Base-by-base conservation (phyloP, 2,888 invertebrate species). In the Spilosoma lubricipeda region DNA sequence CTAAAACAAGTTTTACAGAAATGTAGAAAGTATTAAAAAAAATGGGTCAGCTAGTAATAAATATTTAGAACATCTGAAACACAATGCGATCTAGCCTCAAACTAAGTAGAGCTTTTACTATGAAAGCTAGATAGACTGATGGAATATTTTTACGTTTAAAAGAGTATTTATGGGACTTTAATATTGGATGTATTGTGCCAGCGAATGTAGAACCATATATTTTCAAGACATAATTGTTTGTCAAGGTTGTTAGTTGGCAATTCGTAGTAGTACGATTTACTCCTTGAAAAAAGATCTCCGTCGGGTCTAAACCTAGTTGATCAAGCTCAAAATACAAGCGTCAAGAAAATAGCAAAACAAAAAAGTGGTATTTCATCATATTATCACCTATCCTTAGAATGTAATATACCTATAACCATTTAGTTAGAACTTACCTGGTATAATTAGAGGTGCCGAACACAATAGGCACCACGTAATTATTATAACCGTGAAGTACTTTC, bases 401-500 rank as follows among this genome's bases (percentile, higher is more conserved):
- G 42, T 67, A n/a, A n/a, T n/a, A n/a, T n/a, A n/a, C n/a, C 11
- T 67, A 30, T 11, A 48, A 67, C 11, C 30, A 45, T 33, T 63
- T 67, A 30, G 70, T 75, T 69, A 66, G 33, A 45, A 39, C 68
- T 79, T 87, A 93, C 93, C 92, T 91, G 82, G 72, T 91, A 87
- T 97, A 97, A 90, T 97, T 96, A 77, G 96, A 96, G 8, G 96
- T 96, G 1, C 97, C 97, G 92, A 96, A 97, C 45, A 97, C 97
- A 77, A 97, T 96, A 13, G 97, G 97, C n/a, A 97, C 93, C 20
- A 97, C 95, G 82, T 96, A 96, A 90, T 97, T 96, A 87, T 96
- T 93, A 77, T 95, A 92, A 15, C 95, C 92, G 67, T 89, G 89
- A 36, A 94, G 80, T 66, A 93, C 88, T 79, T 93, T 93, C 75